These are phyloP conservation scores for Noctua fimbriata DNA, from an alignment of 2,888 invertebrate genomes.

Conservation along the genomic window DNA sequence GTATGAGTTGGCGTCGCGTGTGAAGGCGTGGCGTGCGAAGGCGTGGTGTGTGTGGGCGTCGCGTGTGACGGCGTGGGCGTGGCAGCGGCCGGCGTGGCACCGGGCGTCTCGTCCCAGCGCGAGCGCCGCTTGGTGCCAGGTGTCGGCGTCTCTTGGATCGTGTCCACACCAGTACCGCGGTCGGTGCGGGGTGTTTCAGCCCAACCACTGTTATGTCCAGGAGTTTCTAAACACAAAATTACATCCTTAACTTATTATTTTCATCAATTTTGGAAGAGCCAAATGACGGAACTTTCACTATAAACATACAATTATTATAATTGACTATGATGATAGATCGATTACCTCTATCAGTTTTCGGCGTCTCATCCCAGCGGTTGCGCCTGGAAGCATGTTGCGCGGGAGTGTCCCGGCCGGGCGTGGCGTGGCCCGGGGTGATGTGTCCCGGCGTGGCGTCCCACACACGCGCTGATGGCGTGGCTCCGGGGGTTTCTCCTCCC, in stretches of 20 bases:
- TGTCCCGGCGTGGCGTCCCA: slow-evolving; percentile 99
- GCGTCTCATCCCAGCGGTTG: slow-evolving; percentile 99
- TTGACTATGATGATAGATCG: neutral
- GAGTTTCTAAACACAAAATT: slow-evolving; percentile 93
- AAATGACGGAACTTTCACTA: neutral
- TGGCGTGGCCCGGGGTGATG: slow-evolving; percentile 95
- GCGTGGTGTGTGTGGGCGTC: slow-evolving; percentile 93
- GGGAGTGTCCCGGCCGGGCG: slow-evolving; percentile 96
- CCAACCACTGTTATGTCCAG: slow-evolving; percentile 99
- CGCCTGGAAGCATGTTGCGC: slow-evolving; percentile 94
- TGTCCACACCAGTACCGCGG: slow-evolving; percentile 93
- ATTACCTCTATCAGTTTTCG: slow-evolving; percentile 97
- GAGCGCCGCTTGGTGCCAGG: slow-evolving; percentile 98
- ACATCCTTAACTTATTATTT: slow-evolving; percentile 2
- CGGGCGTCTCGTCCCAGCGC: slow-evolving; percentile 99
- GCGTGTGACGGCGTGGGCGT: slow-evolving; percentile 93
- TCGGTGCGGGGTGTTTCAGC: slow-evolving; percentile 99
- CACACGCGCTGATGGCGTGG: slow-evolving; percentile 97
- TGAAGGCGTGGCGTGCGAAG: slow-evolving; percentile 93
- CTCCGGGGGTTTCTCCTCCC: slow-evolving; percentile 96
- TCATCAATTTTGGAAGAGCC: neutral
- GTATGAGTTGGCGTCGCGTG: slow-evolving; percentile 90
- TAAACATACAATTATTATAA: neutral
- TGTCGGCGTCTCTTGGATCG: slow-evolving; percentile 97
- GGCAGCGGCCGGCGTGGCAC: slow-evolving; percentile 93